A percentile compares a stretch with the other conserved stretches of the same genome.
Evolutionary conservation across 1,140 invertebrate species (phyloP).

Genomic region (Orchestia grillus): DNA sequence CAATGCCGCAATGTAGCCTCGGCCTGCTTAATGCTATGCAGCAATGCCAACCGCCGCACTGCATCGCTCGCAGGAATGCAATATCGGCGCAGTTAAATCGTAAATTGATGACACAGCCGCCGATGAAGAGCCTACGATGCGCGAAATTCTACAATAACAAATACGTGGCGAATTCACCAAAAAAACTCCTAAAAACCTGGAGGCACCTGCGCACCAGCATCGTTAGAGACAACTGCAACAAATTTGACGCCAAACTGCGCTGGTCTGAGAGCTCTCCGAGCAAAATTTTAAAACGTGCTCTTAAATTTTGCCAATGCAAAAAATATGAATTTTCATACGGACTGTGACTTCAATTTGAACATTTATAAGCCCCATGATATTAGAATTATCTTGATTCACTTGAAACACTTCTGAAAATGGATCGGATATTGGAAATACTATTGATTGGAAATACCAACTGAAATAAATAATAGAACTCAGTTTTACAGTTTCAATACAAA

Average conservation of each 20-base stretch:
- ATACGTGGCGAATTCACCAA: neutral
- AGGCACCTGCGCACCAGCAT: neutral
- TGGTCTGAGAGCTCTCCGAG: neutral
- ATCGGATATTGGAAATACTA: neutral
- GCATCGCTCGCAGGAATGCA: conserved; percentile 10
- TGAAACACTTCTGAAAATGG: neutral
- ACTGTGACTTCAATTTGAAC: neutral
- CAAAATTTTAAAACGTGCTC: neutral
- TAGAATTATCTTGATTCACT: no score
- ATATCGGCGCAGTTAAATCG: conserved; percentile 27
- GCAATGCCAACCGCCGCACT: neutral
- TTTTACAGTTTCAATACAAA: neutral
- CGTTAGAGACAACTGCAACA: neutral
- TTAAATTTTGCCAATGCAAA: neutral
- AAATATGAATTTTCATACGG: neutral
- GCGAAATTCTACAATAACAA: neutral
- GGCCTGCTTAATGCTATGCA: conserved; percentile 10
- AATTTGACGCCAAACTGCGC: neutral
- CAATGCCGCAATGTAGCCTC: neutral
- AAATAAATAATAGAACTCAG: neutral
- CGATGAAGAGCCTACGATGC: conserved; percentile 24
- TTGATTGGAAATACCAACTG: neutral
- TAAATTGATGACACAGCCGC: conserved; percentile 20
- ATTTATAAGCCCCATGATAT: neutral
- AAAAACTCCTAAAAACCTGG: neutral